Base-by-base conservation (phyloP, 2,888 invertebrate genomes). In the Patella pellucida region DNA sequence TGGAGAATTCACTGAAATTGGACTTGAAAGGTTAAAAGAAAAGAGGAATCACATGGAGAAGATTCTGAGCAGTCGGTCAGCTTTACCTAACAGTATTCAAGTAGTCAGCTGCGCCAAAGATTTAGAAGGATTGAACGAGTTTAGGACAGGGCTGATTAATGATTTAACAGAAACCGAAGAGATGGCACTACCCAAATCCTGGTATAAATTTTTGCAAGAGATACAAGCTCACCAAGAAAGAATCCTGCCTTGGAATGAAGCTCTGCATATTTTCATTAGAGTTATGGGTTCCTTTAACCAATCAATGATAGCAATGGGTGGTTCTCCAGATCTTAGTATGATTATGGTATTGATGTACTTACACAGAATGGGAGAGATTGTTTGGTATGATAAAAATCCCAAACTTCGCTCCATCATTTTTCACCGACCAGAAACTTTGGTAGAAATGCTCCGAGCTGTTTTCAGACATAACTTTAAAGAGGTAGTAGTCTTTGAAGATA, bases 401-500 rank as follows among this genome's bases (percentile, higher is more conserved):
- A 82, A 83, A 62, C 81, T 88, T 62, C 75, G 81, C 9, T 77
- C 78, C 27, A 85, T 87, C 11, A 84, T 88, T 51, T 88, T 88
- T 68, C 88, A 88, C 73, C 83, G 85, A 16, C 87, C 87, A 41
- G 87, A 87, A 74, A 86, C 86, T 0, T 74, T 88, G 27, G 86
- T 87, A 14, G 87, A 88, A 75, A 87, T 88, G 88, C 77, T 88
- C 69, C 79, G 87, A 50, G 85, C 86, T 16, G 86, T 88, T 54
- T 87, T 88, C 78, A 81, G 86, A 62, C 88, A 88, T 76, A 87
- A 88, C 76, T 87, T 87, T 76, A 79, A 85, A 11, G 84, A 85
- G 68, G 82, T 82, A 7, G 85, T 88, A 15, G 73, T 75, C 31
- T 88, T 77, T 75, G 78, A 83, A 62, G 80, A 82, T 12, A 81